A percentile compares a stretch with the other conserved stretches of the same genome.
These are phyloP conservation scores for Paracentrotus lividus DNA, from an alignment of 53 echinoderm and acorn worm species.

Conservation along the genomic window DNA sequence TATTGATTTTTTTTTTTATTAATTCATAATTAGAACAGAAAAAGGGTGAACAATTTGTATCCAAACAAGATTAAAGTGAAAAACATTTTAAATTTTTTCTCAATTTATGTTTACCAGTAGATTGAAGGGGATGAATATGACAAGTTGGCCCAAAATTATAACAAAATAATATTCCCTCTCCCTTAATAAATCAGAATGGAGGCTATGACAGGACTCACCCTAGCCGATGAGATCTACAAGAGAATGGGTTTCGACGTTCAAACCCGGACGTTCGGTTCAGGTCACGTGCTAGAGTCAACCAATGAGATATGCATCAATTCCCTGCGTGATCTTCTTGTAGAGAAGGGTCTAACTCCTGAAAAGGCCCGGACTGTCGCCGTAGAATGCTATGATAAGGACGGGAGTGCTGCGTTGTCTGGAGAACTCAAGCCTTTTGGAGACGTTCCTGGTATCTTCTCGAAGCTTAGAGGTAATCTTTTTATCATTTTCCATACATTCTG, in stretches of 20 bases:
- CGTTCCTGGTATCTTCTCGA: conserved; percentile 66
- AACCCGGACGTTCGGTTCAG: conserved; percentile 70
- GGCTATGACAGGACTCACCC: conserved; percentile 48
- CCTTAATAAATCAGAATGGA: conserved; percentile 72
- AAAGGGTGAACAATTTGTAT: too few species aligned
- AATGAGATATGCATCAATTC: conserved; percentile 44
- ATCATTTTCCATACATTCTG: not conserved
- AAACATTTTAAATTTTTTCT: too few species aligned
- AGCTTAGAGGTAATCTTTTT: conserved; percentile 58
- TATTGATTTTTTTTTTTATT: too few species aligned
- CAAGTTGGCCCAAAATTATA: not conserved
- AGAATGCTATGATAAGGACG: conserved; percentile 27
- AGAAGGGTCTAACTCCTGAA: conserved; percentile 23
- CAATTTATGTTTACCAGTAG: not conserved
- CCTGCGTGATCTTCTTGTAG: conserved; percentile 3
- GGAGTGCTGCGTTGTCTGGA: conserved; percentile 2
- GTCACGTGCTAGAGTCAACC: conserved; percentile 79
- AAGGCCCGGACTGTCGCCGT: not conserved
- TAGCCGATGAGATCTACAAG: conserved; percentile 70
- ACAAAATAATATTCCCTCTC: not conserved
- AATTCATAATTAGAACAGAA: too few species aligned
- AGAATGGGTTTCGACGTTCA: conserved; percentile 71
- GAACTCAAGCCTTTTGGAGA: conserved; percentile 71
- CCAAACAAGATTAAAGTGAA: too few species aligned
- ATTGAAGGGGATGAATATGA: too few species aligned